phyloP scores from a whole-genome alignment of 2,797 vertebrate species.

The Buphagus erythrorhynchus region DNA sequence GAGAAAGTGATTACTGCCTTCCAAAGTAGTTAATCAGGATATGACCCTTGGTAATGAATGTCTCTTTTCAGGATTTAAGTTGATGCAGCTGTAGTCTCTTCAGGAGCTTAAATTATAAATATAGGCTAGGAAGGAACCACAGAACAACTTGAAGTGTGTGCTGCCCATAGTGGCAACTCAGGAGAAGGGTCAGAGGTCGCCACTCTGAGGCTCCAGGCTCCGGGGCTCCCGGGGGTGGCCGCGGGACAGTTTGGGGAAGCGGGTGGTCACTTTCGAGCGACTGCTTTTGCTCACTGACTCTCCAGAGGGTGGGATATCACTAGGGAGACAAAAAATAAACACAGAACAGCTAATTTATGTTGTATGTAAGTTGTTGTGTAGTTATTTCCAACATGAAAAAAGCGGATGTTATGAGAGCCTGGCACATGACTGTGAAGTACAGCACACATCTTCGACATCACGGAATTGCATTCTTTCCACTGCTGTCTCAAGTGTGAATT shows the following conservation, averaged over 20 bases:
- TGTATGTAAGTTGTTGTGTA: background rate
- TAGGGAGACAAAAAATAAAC: slow-evolving; percentile 57
- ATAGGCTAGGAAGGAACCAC: background rate
- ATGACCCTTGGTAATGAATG: background rate
- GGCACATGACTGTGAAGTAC: slow-evolving; percentile 5
- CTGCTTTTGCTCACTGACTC: slow-evolving; percentile 82
- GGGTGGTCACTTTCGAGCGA: slow-evolving; percentile 83
- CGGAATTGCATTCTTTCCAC: background rate
- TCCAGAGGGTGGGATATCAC: slow-evolving; percentile 83
- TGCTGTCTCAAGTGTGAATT: background rate
- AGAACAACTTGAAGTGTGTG: background rate
- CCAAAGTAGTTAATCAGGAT: slow-evolving; percentile 51
- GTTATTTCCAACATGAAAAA: background rate
- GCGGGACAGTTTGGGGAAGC: slow-evolving; percentile 90
- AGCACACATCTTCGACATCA: slow-evolving; percentile 10
- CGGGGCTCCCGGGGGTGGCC: slow-evolving; percentile 84
- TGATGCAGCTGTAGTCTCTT: slow-evolving; percentile 18
- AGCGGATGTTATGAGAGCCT: slow-evolving; percentile 52
- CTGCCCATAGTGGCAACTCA: background rate
- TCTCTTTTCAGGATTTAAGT: slow-evolving; percentile 21
- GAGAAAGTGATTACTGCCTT: slow-evolving; percentile 23
- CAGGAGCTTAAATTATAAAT: background rate
- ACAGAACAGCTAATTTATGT: background rate
- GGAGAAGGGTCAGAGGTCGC: slow-evolving; percentile 87
- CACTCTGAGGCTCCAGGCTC: slow-evolving; percentile 93